Evolutionary conservation across 1,140 invertebrate genomes (phyloP), one percentile per base, ranked within the genome.

Genomic region (Ganaspis sp.): DNA sequence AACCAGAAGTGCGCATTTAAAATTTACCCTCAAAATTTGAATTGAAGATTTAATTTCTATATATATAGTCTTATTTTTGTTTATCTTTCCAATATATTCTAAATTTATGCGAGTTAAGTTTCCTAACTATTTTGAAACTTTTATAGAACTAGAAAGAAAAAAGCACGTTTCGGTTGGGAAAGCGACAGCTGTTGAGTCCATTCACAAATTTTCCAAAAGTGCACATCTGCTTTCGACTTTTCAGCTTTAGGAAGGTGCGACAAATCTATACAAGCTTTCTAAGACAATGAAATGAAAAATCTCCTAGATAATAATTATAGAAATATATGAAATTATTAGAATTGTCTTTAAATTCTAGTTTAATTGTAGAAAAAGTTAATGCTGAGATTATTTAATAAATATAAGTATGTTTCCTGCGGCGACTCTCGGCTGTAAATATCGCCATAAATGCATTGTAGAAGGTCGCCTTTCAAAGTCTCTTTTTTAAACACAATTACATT

Each of bases 401-500:
- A 11, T 45, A 15, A 1, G n/a, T 45, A 17, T 64, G 11, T 29
- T 29, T 34, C 58, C 29, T 64, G 1, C 26, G 15, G 1, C 5
- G 9, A 64, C 45, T 4, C 42, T 58, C 58, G 58, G 23, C 26
- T 4, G 1, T 64, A 29, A 64, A 64, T 64, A 64, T 29, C 58
- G 15, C 23, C 21, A 64, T 64, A 29, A 64, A 64, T 64, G 23
- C 58, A 29, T 29, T 15, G 26, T 21, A 64, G 58, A 64, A 64
- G 58, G 58, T 29, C 58, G 26, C 15, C 12, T 64, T 64, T 29
- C 58, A 64, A n/a, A 64, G 23, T 26, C 26, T 29, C 23, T 64
- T 64, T 58, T 64, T 64, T 64, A 26, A 58, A 29, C 58, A 64
- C 26, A 64, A 64, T 64, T 64, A 64, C 12, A 64, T 64, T 64